Evolutionary conservation across 2,888 invertebrate genomes (phyloP).

Genomic region (Nomada flava): DNA sequence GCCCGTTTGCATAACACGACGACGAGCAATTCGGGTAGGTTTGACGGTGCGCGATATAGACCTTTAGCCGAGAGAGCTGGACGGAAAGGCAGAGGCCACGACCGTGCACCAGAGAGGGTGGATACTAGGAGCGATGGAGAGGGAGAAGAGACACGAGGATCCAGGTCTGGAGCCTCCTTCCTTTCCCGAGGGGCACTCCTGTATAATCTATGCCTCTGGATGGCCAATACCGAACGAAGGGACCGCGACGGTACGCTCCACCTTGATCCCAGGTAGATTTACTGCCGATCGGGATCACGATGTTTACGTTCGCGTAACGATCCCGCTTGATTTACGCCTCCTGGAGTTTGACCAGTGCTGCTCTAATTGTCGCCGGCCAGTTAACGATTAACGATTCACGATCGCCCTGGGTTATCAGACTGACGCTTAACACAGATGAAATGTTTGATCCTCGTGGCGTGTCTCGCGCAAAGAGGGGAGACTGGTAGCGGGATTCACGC

Average conservation of each 20-base stretch:
- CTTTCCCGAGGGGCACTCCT: conserved; percentile 59
- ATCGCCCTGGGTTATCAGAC: neutral
- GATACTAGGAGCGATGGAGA: conserved; percentile 19
- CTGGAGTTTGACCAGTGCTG: neutral
- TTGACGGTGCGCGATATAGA: conserved; percentile 84
- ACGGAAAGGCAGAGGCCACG: conserved; percentile 11
- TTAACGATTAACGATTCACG: conserved; percentile 24
- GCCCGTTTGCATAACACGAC: conserved; percentile 84
- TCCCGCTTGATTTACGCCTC: conserved; percentile 42
- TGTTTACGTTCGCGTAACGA: conserved; percentile 44
- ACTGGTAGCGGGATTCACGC: conserved; percentile 1
- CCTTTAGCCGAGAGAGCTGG: conserved; percentile 75
- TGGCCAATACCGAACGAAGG: conserved; percentile 78
- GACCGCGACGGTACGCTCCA: conserved; percentile 18
- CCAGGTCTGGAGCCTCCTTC: conserved; percentile 58
- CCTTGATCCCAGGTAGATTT: conserved; percentile 48
- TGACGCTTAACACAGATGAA: conserved; percentile 2
- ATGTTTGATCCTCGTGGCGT: no score
- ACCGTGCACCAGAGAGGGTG: conserved; percentile 21
- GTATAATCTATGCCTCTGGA: conserved; percentile 77
- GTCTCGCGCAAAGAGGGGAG: neutral
- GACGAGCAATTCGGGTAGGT: conserved; percentile 84
- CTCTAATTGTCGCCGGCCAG: conserved; percentile 39
- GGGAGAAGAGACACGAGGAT: conserved; percentile 55
- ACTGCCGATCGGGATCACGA: conserved; percentile 55